Evolutionary conservation across 2,888 invertebrate genomes (phyloP), one percentile per base, ranked within the genome.

Genomic region (Dendrolimus houi): DNA sequence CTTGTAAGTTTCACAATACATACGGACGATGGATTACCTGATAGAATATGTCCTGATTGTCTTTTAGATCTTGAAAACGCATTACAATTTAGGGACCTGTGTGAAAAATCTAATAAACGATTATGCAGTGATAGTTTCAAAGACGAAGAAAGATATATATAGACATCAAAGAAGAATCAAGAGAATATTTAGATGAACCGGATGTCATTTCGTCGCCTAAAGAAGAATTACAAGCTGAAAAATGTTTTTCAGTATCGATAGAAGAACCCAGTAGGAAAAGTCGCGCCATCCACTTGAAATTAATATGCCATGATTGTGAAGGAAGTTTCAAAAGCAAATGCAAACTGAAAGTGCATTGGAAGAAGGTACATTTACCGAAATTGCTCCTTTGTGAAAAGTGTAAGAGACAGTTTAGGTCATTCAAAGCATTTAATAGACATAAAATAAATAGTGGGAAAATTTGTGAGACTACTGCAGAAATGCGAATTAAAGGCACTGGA

Each of bases 11-110:
- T 89, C 7, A 66, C 74, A 53, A 85, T 89, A 57, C 69, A 65
- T 47, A 55, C 72, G 61, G 72, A 69, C 8, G 88, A 88, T 61
- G 81, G 81, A 1, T 69, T 85, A n/a, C 87, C 89, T 0, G 69
- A 74, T 41, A 74, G 63, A 61, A 87, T 89, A 63, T 89, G 89
- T 62, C 68, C 71, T 1, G 65, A 67, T 9, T 89, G 89, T 62
- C 72, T 85, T 12, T 52, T 75, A 7, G 81, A 84, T 57, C 70
- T 89, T 1, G 80, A 85, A 56, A 74, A 70, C 2, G 82, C 82
- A 0, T 59, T 85, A 8, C 69, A 68, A 41, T 88, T 89, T 59
- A 85, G 81, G 63, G 66, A 71, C 14, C 83, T 81, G 60, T 89
- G 88, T 65, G 78, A 81, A 61, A 71, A 60, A 52, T 81, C 87